Evolutionary conservation across 2,888 invertebrate genomes (phyloP).

Genomic region (Raillietiella orientalis): DNA sequence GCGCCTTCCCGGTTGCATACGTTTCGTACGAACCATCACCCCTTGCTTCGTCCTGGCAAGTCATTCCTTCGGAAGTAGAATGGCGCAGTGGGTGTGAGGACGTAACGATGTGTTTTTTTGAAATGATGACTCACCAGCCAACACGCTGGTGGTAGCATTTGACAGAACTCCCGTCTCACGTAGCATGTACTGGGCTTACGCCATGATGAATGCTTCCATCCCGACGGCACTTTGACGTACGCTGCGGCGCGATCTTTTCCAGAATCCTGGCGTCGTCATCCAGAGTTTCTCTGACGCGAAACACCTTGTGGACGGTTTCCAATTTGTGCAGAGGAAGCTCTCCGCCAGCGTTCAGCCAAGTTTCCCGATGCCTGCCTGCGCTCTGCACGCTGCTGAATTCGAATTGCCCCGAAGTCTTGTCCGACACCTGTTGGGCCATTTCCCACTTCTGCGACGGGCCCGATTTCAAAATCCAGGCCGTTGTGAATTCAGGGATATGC

Average conservation of each 20-base stretch:
- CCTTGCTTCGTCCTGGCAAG: no score
- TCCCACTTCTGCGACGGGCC: constrained; percentile 87
- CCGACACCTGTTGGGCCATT: constrained; percentile 88
- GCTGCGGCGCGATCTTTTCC: constrained; percentile 9
- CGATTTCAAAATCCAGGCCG: constrained; percentile 88
- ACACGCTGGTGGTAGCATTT: no score
- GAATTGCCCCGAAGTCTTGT: constrained; percentile 39
- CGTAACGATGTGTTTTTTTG: no score
- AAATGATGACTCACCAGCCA: no score
- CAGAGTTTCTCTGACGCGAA: constrained; percentile 66
- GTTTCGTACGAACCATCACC: no score
- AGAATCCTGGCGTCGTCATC: constrained; percentile 52
- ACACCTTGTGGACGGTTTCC: constrained; percentile 93
- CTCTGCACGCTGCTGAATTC: constrained; percentile 58
- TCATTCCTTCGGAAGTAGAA: no score
- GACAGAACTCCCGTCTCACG: no score
- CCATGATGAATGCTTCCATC: no score
- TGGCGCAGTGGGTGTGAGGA: no score
- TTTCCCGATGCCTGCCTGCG: constrained; percentile 47
- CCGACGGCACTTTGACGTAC: no score
- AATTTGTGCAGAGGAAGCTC: constrained; percentile 92
- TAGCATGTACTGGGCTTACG: no score
- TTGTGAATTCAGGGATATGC: constrained; percentile 81
- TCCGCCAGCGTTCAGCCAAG: constrained; percentile 58
- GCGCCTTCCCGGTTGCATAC: no score